These are phyloP conservation scores for Zaprionus gabonicus DNA, from an alignment of 1,140 invertebrate genomes.

Conservation along the genomic window DNA sequence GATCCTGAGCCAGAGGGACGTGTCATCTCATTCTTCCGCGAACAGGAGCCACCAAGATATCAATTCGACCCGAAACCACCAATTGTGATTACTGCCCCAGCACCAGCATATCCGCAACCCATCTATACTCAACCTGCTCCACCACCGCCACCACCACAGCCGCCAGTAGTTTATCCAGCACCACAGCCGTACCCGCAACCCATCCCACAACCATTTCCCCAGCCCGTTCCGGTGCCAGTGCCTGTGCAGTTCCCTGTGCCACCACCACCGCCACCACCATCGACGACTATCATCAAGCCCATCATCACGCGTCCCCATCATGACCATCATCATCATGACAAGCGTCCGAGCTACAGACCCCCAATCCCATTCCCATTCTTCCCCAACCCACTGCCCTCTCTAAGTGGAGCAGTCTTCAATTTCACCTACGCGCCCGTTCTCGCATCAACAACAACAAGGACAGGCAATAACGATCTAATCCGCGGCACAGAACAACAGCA, in stretches of 20 bases:
- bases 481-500: neutral
- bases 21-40: slow-evolving; percentile 19
- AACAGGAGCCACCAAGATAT: slow-evolving; percentile 12
- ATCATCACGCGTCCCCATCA: slow-evolving; percentile 5
- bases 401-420: slow-evolving; percentile 22
- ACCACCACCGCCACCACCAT: neutral
- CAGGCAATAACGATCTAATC: neutral
- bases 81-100: slow-evolving; percentile 13
- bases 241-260: neutral
- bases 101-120: slow-evolving; percentile 5
- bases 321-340: neutral
- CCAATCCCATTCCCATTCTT: neutral
- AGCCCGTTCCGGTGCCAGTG: neutral
- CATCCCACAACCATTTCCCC: slow-evolving; percentile 9
- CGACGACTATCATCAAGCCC: slow-evolving; percentile 30
- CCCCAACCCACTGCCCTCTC: neutral
- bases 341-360: neutral
- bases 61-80: slow-evolving; percentile 15
- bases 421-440: slow-evolving; percentile 40
- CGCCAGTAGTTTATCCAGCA: neutral
- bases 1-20: slow-evolving; percentile 37
- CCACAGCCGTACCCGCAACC: slow-evolving; percentile 4
- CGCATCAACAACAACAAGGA: neutral
- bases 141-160: slow-evolving; percentile 2
- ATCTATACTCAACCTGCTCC: neutral